A percentile compares a stretch with the other conserved stretches of the same genome.
These are phyloP conservation scores for Polydrusus tereticollis DNA, from an alignment of 2,888 invertebrate genomes.

Conservation along the genomic window DNA sequence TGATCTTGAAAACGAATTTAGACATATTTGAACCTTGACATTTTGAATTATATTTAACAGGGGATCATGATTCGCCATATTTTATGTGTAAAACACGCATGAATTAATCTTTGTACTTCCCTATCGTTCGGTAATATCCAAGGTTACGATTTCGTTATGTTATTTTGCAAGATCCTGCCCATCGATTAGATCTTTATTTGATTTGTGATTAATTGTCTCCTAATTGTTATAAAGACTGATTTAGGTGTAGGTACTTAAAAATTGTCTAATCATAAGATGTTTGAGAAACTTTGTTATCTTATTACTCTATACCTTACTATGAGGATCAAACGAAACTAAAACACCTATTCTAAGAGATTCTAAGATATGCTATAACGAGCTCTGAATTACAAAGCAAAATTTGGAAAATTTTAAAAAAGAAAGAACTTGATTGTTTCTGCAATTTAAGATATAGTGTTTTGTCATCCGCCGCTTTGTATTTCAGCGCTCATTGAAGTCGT, in stretches of 20 bases:
- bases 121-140: not conserved
- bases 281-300: too few species aligned
- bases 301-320: too few species aligned
- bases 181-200: conserved; percentile 13
- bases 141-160: conserved; percentile 3
- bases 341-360: too few species aligned
- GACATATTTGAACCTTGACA: conserved; percentile 14
- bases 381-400: too few species aligned
- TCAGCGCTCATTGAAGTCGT: too few species aligned
- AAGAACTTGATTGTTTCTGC: too few species aligned
- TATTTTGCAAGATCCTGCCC: conserved; percentile 8
- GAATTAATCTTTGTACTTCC: conserved; percentile 13
- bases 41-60: conserved; percentile 1
- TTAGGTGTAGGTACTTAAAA: not conserved
- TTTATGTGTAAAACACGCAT: not conserved
- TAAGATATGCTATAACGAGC: too few species aligned
- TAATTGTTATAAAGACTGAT: not conserved
- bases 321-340: too few species aligned
- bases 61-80: not conserved
- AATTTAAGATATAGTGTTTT: too few species aligned
- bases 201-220: not conserved
- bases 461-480: too few species aligned
- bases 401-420: too few species aligned
- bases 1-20: conserved; percentile 2
- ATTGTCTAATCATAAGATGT: too few species aligned